Base-by-base conservation (phyloP, 2,888 invertebrate genomes). In the Dorcus parallelipipedus region DNA sequence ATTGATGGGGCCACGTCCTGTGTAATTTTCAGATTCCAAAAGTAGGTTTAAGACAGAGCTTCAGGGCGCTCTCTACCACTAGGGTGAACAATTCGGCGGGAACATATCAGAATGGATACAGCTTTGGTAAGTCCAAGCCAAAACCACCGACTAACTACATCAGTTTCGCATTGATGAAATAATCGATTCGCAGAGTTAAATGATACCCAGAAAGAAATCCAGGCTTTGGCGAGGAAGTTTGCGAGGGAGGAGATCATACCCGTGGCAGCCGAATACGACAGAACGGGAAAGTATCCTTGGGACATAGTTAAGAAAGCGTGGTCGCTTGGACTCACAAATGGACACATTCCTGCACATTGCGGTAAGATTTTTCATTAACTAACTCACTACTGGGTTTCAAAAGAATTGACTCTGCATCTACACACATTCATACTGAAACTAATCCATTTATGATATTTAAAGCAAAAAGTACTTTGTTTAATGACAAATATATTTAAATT, bases 281-380 rank as follows among this genome's bases (percentile, higher is more conserved):
- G 84, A 77, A 87, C 88, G 52, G 97, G 97, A 63, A 90, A 94
- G 80, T 98, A 92, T 80, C 97, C 98, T 0, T 93, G 92, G 93
- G 93, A 93, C 8, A 83, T 98, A 58, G 82, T 97, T 14, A 97
- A 97, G 82, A 96, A 97, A 78, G 95, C 96, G 0, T 95, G 93
- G 88, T 78, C 81, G 52, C 71, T 96, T 39, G 98, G 97, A 17
- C 83, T 98, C 7, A 85, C 95, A 80, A 97, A 96, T 75, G 84
- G 86, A 33, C 91, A 93, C 71, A 85, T 98, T 67, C 96, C 97
- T 1, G 84, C 85, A 67, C 83, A 88, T 69, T 81, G 84, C 74
- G 91, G 91, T 86, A 82, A 78, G 77, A 75, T 72, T 93, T 20
- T 33, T 6, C 26, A 7, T 33, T 6, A 7, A 7, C 7, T 7